phyloP scores from a whole-genome alignment of 2,888 invertebrate genomes.

The Leptinotarsa rubiginosa region DNA sequence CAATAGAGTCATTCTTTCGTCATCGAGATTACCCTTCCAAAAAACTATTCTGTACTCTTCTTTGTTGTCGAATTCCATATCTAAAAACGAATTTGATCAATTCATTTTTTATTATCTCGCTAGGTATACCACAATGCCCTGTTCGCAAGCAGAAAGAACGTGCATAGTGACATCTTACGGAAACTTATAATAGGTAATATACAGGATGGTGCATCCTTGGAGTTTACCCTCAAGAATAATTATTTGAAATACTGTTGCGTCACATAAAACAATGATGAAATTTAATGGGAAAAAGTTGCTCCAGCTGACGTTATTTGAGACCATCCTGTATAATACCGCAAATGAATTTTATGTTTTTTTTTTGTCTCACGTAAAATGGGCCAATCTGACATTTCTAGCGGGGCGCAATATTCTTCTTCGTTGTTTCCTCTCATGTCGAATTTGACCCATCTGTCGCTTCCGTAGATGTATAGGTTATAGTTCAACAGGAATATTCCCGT shows the following conservation, averaged over 20 bases:
- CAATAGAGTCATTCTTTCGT: constrained; percentile 73
- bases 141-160: too few relatives aligned
- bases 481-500: constrained; percentile 76
- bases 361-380: constrained; percentile 74
- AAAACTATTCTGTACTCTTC: constrained; percentile 79
- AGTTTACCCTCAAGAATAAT: too few relatives aligned
- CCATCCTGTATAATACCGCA: neutral
- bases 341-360: neutral
- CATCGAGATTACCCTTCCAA: constrained; percentile 87
- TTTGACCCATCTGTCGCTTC: constrained; percentile 79
- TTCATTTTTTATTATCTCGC: neutral
- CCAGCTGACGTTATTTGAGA: neutral
- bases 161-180: too few relatives aligned
- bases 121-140: too few relatives aligned
- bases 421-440: constrained; percentile 84
- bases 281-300: neutral
- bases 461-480: constrained; percentile 82
- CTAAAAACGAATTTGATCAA: constrained; percentile 57
- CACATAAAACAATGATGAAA: too few relatives aligned
- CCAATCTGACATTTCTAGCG: constrained; percentile 74
- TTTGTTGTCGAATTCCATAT: constrained; percentile 78
- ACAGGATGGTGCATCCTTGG: too few relatives aligned
- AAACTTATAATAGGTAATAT: too few relatives aligned
- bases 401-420: constrained; percentile 71
- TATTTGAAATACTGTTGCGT: too few relatives aligned